These are phyloP conservation scores for Adoxophyes honmai DNA, from an alignment of 1,140 invertebrate species.

Conservation along the genomic window DNA sequence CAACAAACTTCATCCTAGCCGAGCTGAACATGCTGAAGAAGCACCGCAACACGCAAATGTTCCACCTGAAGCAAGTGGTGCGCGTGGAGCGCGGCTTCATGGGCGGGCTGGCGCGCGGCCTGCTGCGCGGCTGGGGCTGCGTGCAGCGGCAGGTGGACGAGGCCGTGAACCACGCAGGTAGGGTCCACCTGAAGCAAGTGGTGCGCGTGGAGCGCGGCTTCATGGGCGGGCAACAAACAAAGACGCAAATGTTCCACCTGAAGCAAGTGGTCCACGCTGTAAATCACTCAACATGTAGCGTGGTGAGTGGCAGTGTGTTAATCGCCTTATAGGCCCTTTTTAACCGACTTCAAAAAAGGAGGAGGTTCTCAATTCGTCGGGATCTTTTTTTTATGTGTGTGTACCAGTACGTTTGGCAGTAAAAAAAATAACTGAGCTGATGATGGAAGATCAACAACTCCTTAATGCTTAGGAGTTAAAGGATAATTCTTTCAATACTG, in stretches of 20 bases:
- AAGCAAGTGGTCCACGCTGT: slow-evolving; percentile 33
- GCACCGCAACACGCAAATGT: slow-evolving; percentile 82
- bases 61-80: slow-evolving; percentile 82
- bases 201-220: slow-evolving; percentile 79
- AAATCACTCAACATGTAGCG: slow-evolving; percentile 49
- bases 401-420: too few species aligned
- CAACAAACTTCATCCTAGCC: slow-evolving; percentile 83
- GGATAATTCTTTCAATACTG: too few species aligned
- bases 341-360: too few species aligned
- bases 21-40: slow-evolving; percentile 82
- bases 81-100: slow-evolving; percentile 78
- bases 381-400: too few species aligned
- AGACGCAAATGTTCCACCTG: slow-evolving; percentile 74
- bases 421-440: too few species aligned
- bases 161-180: slow-evolving; percentile 33
- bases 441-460: too few species aligned
- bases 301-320: too few species aligned
- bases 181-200: slow-evolving; percentile 80
- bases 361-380: too few species aligned
- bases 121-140: slow-evolving; percentile 80
- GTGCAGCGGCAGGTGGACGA: slow-evolving; percentile 36
- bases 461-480: too few species aligned
- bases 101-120: slow-evolving; percentile 72
- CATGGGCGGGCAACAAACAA: slow-evolving; percentile 76
- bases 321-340: too few species aligned